These are phyloP conservation scores for Madoqua kirkii DNA, from an alignment of 2,113 vertebrate species.

Conservation along the genomic window DNA sequence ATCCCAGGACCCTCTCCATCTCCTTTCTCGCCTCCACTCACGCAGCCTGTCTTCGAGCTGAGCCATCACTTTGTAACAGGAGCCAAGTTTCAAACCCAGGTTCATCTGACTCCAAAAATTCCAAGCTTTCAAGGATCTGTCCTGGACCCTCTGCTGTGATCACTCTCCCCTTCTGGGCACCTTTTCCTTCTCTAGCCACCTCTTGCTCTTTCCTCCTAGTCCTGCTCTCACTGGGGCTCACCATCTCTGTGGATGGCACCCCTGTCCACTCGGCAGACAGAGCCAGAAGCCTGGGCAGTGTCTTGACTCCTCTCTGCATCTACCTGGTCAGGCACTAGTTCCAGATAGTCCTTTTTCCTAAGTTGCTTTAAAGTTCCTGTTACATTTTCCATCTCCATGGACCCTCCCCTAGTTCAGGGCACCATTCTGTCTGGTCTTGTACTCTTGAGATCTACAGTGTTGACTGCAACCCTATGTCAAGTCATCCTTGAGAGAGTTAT, in stretches of 20 bases:
- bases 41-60: not conserved
- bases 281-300: not conserved
- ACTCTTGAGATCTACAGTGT: not conserved
- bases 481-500: not conserved
- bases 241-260: not conserved
- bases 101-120: not conserved
- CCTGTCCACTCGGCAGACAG: not conserved
- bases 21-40: not conserved
- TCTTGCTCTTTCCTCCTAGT: not conserved
- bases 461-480: not conserved
- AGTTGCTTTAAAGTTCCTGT: not conserved
- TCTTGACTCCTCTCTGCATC: too few species aligned
- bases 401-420: too few species aligned
- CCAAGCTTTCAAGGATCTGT: not conserved
- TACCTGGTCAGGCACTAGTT: not conserved
- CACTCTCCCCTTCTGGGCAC: accelerated
- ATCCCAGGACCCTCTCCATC: not conserved
- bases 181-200: not conserved
- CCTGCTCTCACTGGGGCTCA: not conserved
- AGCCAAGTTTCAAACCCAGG: not conserved
- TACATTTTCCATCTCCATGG: not conserved
- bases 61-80: not conserved
- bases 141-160: not conserved
- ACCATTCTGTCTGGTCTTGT: too few species aligned
- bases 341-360: not conserved